Evolutionary conservation across 2,888 invertebrate genomes (phyloP), one percentile per base, ranked within the genome.

Genomic region (Junonia oenone): DNA sequence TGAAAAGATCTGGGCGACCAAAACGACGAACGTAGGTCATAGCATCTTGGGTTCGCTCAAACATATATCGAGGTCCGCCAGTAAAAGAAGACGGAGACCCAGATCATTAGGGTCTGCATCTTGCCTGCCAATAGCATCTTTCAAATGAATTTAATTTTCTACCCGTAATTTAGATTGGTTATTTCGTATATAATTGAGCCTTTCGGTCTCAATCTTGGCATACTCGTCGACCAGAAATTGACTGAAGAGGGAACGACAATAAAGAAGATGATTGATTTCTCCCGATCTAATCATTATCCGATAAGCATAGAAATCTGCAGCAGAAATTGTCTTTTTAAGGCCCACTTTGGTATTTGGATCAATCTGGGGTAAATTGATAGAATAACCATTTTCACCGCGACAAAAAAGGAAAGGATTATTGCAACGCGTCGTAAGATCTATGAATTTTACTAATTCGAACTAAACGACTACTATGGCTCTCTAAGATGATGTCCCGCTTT

Each of bases 161-260:
- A 40, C 26, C 4, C 51, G 13, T 13, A 51, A 11, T 15, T 46
- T 27, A n/a, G 29, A 5, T 45, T 55, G 55, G 15, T 46, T 51
- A 3, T 11, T 9, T 5, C 40, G 37, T 3, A 55, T 55, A 14
- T 37, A 55, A 2, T 6, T 15, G 14, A 55, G 31, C 3, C 51
- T 40, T 38, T 56, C 45, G 9, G 51, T 43, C 26, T 51, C 48
- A 13, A 33, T 51, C 55, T 58, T 37, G 14, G 51, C 64, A 62
- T 66, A 64, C 54, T 51, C 55, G 56, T 64, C 62, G 4, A 65
- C 63, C 43, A 61, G 49, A 48, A 59, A 63, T 45, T 63, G 59
- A 52, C 61, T 59, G 48, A 47, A 51, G 49, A 64, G 61, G 56
- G 59, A 61, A 50, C 60, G 58, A 59, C 57, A 63, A 58, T 57